Evolutionary conservation across 2,888 invertebrate species (phyloP).

Genomic region (Latrodectus elegans): DNA sequence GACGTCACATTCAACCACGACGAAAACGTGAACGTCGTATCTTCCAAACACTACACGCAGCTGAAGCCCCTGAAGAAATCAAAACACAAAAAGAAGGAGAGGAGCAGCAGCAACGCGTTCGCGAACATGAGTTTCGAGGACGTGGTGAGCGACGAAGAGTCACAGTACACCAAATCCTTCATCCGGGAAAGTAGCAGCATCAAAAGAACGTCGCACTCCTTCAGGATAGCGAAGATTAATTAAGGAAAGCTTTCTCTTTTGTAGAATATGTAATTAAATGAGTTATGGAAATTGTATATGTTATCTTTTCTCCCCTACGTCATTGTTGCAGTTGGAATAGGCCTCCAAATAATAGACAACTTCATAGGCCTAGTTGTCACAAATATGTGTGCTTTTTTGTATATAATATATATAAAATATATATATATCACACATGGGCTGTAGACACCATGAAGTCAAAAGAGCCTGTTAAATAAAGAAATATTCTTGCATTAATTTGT

Average conservation of each 20-base stretch:
- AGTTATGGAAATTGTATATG: slow-evolving; percentile 27
- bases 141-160: slow-evolving; percentile 68
- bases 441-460: slow-evolving; percentile 45
- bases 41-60: slow-evolving; percentile 61
- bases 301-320: slow-evolving; percentile 18
- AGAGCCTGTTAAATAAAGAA: slow-evolving; percentile 55
- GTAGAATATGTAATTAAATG: slow-evolving; percentile 64
- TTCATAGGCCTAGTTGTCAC: slow-evolving; percentile 62
- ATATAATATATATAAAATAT: slow-evolving; percentile 64
- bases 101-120: slow-evolving; percentile 69
- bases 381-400: slow-evolving; percentile 41
- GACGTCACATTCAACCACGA: slow-evolving; percentile 57
- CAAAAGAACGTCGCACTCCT: slow-evolving; percentile 65
- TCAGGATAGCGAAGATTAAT: slow-evolving; percentile 65
- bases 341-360: slow-evolving; percentile 57
- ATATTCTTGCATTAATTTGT: slow-evolving; percentile 62
- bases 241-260: slow-evolving; percentile 52
- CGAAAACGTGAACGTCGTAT: slow-evolving; percentile 68
- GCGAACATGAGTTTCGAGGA: slow-evolving; percentile 72
- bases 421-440: slow-evolving; percentile 44
- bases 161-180: slow-evolving; percentile 60
- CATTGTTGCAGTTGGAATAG: slow-evolving; percentile 29
- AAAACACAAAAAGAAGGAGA: slow-evolving; percentile 64
- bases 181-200: slow-evolving; percentile 58
- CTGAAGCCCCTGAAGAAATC: slow-evolving; percentile 63